Base-by-base conservation (phyloP, 2,888 invertebrate genomes). In the Alviniconcha strummeri region DNA sequence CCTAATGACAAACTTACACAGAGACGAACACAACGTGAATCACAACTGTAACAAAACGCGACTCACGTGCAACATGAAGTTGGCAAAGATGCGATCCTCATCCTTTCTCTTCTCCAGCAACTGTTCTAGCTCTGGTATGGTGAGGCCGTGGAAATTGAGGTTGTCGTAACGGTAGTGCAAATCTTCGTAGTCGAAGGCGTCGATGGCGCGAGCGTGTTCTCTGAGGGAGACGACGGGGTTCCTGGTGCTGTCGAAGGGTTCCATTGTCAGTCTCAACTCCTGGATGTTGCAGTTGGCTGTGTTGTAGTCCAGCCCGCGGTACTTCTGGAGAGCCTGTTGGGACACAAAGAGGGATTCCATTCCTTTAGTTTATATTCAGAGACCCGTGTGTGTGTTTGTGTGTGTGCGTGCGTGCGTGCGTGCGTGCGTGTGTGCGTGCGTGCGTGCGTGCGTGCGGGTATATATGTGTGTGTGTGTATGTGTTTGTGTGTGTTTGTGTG, bases 101-200 rank as follows among this genome's bases (percentile, higher is more conserved):
- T 84, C 55, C 74, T 75, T 85, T 15, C 77, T 75, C 15, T 77
- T 55, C 17, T 86, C 71, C 19, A 87, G 82, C n/a, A 86, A 17
- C 17, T 84, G 79, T 13, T 88, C 83, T 9, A 88, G 81, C 64
- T 87, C 36, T 84, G 91, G 89, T 82, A 88, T 82, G 76, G 84
- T 83, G 87, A 89, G 17, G 67, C 88, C 83, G 81, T 91, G 69
- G 88, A 90, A 87, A 57, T 88, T 56, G 82, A 87, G 83, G 83
- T 85, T 84, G 83, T 88, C 88, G 82, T 88, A 86, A 67, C 87
- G 85, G 86, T 88, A 88, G 76, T 83, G 81, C 74, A 87, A 81
- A 80, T 56, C 64, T 56, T 87, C 84, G 80, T 87, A 86, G 60
- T 88, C 83, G 78, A 88, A 87, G 13, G 84, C 87, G 77, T 87